Evolutionary conservation across 2,113 vertebrate genomes (phyloP).

Genomic region (Cranoglanis bouderius): DNA sequence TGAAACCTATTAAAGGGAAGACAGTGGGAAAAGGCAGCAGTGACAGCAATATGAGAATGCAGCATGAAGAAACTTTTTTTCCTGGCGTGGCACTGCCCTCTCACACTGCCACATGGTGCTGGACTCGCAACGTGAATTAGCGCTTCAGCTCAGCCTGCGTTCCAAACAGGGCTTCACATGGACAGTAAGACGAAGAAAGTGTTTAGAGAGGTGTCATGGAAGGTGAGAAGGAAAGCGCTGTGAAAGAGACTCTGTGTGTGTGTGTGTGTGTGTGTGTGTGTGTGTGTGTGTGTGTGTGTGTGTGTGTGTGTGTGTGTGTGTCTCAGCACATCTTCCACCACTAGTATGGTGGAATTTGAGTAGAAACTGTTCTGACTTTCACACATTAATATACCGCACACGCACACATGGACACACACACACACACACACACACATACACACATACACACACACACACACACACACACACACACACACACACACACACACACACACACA

Average conservation of each 20-base stretch:
- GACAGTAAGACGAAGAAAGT: background rate
- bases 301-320: constrained; percentile 17
- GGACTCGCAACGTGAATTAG: constrained; percentile 15
- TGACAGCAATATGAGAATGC: constrained; percentile 4
- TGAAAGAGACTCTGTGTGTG: background rate
- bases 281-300: constrained; percentile 23
- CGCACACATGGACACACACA: constrained; percentile 24
- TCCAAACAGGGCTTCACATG: constrained; percentile 10
- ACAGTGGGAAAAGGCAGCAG: background rate
- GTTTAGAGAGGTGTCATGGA: background rate
- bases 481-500: constrained; percentile 6
- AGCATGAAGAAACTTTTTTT: constrained; percentile 16
- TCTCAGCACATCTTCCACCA: background rate
- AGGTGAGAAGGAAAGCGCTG: background rate
- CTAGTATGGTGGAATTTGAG: constrained; percentile 1
- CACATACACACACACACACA: constrained; percentile 21
- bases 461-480: constrained; percentile 4
- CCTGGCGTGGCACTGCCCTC: background rate
- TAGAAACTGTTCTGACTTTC: constrained; percentile 2
- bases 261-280: constrained; percentile 18
- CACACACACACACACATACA: too few species aligned
- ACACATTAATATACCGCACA: constrained; percentile 28
- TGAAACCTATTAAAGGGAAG: background rate
- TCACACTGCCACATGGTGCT: constrained; percentile 19
- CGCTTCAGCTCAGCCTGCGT: background rate